Conservation (phyloP, 2,113 vertebrate genomes). For the Nicator chloris region DNA sequence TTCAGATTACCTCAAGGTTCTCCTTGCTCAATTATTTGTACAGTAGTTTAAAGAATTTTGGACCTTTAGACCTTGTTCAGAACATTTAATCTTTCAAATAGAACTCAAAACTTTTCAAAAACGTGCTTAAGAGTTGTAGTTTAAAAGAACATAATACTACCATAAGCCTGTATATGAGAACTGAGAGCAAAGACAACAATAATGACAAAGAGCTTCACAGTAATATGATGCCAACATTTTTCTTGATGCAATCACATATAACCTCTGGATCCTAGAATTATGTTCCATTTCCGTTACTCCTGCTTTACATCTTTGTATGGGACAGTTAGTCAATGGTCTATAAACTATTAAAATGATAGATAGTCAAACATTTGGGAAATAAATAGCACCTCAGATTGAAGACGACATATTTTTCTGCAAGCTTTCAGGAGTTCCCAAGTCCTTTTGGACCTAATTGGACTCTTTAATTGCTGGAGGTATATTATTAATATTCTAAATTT, state of each 20-base stretch:
- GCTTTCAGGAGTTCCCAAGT: not conserved
- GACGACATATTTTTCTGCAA: not conserved
- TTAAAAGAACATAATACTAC: not conserved
- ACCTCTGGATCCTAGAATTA: slow-evolving; percentile 18
- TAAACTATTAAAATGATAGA: slow-evolving; percentile 29
- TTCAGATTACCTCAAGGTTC: not conserved
- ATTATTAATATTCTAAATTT: not conserved
- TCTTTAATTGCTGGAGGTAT: not conserved
- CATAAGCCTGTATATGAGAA: not conserved
- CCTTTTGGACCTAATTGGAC: not conserved
- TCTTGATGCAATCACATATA: not conserved
- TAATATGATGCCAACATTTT: slow-evolving; percentile 22
- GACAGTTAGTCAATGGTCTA: slow-evolving; percentile 49
- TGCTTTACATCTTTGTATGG: slow-evolving; percentile 31
- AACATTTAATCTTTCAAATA: not conserved
- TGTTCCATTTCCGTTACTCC: slow-evolving; percentile 26
- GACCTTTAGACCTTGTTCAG: not conserved
- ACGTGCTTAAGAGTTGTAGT: not conserved
- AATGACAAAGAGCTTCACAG: not conserved
- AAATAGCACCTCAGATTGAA: not conserved
- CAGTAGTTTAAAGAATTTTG: not conserved
- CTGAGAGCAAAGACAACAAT: not conserved
- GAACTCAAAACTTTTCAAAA: not conserved
- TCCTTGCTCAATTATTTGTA: not conserved
- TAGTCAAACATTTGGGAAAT: not conserved